phyloP scores from a whole-genome alignment of 2,113 vertebrate genomes.

The Elgaria multicarinata region DNA sequence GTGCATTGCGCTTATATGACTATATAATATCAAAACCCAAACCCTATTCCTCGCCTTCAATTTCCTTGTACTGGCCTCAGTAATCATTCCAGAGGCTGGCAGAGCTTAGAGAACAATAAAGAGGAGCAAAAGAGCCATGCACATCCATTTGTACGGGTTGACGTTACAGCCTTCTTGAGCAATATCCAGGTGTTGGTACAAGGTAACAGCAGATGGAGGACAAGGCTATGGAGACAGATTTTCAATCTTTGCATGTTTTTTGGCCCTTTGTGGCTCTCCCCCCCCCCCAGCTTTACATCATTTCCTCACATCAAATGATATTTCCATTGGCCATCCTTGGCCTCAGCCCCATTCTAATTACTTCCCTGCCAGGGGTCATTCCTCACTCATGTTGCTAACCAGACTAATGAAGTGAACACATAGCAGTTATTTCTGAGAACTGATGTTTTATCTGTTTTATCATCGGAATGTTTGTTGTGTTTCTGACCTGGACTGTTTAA shows the following conservation, averaged over 20 bases:
- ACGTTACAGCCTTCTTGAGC: neutral
- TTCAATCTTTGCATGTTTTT: neutral
- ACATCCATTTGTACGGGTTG: neutral
- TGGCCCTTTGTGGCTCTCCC: constrained; percentile 9
- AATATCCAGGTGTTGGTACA: neutral
- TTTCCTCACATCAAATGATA: neutral
- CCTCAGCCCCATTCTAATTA: constrained; percentile 45
- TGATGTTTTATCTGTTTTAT: neutral
- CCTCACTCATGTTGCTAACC: neutral
- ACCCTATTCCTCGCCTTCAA: neutral
- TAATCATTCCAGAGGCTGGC: neutral
- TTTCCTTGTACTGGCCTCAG: neutral
- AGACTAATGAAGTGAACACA: constrained; percentile 13
- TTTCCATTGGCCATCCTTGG: constrained; percentile 37
- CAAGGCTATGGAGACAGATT: neutral
- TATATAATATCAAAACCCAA: neutral
- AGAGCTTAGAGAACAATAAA: constrained; percentile 3
- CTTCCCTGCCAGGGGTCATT: constrained; percentile 14
- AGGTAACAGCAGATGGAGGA: neutral
- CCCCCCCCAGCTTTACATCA: neutral
- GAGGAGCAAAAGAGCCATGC: neutral
- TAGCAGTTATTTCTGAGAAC: neutral
- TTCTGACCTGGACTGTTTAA: neutral
- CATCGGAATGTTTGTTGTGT: neutral
- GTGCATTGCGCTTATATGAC: neutral